Base-by-base conservation (phyloP, 2,888 invertebrate species). In the Julus scanicus region DNA sequence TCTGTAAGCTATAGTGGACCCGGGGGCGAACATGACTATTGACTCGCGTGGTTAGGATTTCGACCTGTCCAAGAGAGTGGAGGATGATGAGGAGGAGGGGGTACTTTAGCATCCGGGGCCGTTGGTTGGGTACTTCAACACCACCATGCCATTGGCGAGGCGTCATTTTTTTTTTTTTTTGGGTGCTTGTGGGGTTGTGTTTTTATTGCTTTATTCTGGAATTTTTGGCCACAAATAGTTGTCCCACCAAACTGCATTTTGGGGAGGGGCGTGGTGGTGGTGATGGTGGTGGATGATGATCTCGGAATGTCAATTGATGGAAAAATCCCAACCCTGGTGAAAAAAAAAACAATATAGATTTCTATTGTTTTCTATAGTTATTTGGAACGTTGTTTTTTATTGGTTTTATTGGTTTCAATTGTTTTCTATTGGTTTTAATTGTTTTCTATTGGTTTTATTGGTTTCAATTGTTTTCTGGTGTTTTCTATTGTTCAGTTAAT, bases 211-310 rank as follows among this genome's bases (percentile, higher is more conserved):
- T 71, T 71, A 71, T 71, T 71, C 29, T 71, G 71, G 71, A 71
- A 71, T 71, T 71, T 29, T 71, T n/a, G 71, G 71, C 71, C 71
- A 11, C 71, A 29, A 71, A 71, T 29, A 71, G 29, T 29, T 29
- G 71, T 71, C 71, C 71, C 71, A 71, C 71, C 71, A 71, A 71
- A 71, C 71, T 71, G 71, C 71, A 71, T 71, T 71, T 71, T 71
- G 71, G 71, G 71, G 29, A 29, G 71, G 71, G 71, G 71, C 71
- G 71, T 71, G 71, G 71, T 29, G 71, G 29, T 29, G 71, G 71
- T 29, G 71, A n/a, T n/a, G n/a, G n/a, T n/a, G n/a, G n/a, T n/a
- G n/a, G n/a, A n/a, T n/a, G 71, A 71, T 71, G 29, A 71, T 71
- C 71, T 71, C 20, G 71, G 71, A 71, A 71, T 71, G 71, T 71